Conservation (phyloP, 2,888 invertebrate species). For the Drosophila longiperda region DNA sequence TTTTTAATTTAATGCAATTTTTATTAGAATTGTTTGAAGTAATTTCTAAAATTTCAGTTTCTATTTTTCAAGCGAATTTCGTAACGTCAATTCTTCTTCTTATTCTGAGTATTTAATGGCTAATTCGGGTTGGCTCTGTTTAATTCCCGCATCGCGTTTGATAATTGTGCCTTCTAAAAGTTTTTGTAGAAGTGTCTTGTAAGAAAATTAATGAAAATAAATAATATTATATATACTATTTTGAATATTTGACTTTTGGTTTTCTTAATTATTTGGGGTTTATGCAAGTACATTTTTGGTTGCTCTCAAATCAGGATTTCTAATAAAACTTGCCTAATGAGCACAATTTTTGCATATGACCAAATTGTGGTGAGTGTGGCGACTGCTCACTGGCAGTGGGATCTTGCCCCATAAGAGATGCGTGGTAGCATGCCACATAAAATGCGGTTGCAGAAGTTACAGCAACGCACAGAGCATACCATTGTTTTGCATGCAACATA, state of each 20-base stretch:
- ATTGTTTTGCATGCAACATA: slow-evolving; percentile 55
- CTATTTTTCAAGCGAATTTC: background rate
- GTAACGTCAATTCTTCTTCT: background rate
- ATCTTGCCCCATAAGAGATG: slow-evolving; percentile 36
- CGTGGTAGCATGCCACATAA: slow-evolving; percentile 48
- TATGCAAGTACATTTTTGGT: background rate
- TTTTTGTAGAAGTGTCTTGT: background rate
- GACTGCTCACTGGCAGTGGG: slow-evolving; percentile 8
- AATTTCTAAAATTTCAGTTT: background rate
- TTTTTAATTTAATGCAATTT: background rate
- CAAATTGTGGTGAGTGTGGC: slow-evolving; percentile 1
- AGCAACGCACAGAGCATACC: slow-evolving; percentile 18
- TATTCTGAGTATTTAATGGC: background rate
- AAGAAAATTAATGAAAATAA: background rate
- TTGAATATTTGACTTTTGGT: background rate
- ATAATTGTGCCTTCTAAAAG: background rate
- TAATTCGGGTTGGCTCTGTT: slow-evolving; percentile 2
- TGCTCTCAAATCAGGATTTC: background rate
- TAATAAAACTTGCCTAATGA: background rate
- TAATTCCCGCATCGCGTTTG: background rate
- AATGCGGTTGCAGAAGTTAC: slow-evolving; percentile 42
- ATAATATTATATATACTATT: too few relatives aligned
- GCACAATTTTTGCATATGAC: slow-evolving; percentile 11
- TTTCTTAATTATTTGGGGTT: background rate
- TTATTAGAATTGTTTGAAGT: background rate